Percentiles rank a stretch among this genome's conserved stretches.
phyloP scores from a whole-genome alignment of 2,797 vertebrate genomes.

The Lemur catta region DNA sequence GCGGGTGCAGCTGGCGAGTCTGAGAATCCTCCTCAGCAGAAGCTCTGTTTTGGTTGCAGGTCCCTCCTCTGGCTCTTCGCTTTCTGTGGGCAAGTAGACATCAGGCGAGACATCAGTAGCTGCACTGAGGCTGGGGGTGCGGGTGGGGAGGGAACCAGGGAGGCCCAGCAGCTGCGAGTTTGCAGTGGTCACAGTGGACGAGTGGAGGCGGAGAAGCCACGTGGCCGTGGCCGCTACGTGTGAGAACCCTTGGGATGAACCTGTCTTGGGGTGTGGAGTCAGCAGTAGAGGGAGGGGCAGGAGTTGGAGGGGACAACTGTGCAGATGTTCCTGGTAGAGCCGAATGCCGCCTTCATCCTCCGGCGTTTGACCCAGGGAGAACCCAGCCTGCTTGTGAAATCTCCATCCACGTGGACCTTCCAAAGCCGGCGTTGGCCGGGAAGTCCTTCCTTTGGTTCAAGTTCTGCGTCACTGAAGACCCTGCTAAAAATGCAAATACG shows the following conservation, averaged over 20 bases:
- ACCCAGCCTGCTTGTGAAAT: background rate
- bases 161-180: background rate
- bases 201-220: background rate
- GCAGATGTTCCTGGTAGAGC: background rate
- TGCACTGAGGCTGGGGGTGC: background rate
- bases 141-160: background rate
- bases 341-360: background rate
- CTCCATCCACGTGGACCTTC: background rate
- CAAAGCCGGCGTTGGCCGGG: background rate
- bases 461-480: background rate
- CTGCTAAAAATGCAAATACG: background rate
- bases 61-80: background rate
- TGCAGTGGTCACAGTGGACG: background rate
- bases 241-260: background rate
- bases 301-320: background rate
- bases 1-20: background rate
- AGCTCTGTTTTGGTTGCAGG: background rate
- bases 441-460: background rate
- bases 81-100: constrained; percentile 38
- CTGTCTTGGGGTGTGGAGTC: background rate
- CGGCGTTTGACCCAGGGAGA: background rate
- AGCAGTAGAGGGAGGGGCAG: background rate
- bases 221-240: background rate
- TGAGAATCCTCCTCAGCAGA: background rate
- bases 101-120: background rate